Evolutionary conservation across 2,113 vertebrate species (phyloP).

Genomic region (Mixornis gularis): DNA sequence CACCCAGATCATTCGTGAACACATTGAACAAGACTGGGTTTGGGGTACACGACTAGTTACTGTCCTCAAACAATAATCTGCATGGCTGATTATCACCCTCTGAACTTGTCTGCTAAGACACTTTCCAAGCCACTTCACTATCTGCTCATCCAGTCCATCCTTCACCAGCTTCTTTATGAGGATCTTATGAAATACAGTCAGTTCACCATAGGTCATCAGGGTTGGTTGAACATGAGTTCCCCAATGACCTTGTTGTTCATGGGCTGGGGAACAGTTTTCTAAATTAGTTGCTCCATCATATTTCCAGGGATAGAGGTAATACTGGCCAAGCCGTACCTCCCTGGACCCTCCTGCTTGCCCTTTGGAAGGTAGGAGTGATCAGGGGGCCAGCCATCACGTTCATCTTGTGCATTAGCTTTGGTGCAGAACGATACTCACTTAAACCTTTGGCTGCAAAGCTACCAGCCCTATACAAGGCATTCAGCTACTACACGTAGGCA

Average conservation of each 20-base stretch:
- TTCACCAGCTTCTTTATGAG: not conserved
- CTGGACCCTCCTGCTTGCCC: not conserved
- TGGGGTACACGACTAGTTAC: not conserved
- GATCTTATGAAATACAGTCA: not conserved
- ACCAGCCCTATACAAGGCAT: not conserved
- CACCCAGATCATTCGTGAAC: not conserved
- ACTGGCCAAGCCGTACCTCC: not conserved
- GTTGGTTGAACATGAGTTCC: not conserved
- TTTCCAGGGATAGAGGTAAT: not conserved
- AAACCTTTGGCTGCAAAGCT: not conserved
- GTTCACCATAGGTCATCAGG: not conserved
- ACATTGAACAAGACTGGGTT: not conserved
- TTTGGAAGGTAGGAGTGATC: not conserved
- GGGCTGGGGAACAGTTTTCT: not conserved
- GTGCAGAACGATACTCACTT: fast-evolving
- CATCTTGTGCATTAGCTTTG: not conserved
- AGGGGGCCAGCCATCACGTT: not conserved
- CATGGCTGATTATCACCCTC: not conserved
- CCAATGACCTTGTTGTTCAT: not conserved
- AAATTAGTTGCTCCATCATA: not conserved
- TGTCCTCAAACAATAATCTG: not conserved
- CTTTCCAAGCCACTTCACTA: not conserved
- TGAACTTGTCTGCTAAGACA: not conserved
- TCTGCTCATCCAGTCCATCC: not conserved
- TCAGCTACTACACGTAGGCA: fast-evolving